phyloP scores from a whole-genome alignment of 2,113 vertebrate species.

The Dissostichus mawsoni region DNA sequence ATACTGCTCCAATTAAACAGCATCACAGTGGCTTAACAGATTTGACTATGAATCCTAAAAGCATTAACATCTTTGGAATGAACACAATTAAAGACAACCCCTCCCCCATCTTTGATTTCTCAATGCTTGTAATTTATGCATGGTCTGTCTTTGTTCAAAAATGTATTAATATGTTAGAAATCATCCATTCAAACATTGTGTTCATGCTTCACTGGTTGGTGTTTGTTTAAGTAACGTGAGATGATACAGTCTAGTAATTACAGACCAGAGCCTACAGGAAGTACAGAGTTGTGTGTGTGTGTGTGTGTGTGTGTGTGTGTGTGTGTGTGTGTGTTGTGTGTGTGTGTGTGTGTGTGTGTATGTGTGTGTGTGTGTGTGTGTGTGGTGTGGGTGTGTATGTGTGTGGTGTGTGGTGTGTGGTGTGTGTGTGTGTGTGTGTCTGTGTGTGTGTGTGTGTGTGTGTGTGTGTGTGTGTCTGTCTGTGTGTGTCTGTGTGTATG shows the following conservation, averaged over 20 bases:
- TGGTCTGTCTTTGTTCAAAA: not conserved
- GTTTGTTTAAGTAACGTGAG: conserved; percentile 16
- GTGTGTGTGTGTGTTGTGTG: conserved; percentile 3
- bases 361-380: not conserved
- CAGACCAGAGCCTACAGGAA: conserved; percentile 37
- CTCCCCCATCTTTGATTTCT: conserved; percentile 25
- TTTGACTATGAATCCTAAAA: conserved; percentile 9
- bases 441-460: conserved; percentile 1
- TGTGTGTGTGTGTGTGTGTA: conserved; percentile 1
- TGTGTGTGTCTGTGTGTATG: conserved; percentile 4
- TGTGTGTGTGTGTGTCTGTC: not conserved
- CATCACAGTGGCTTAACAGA: conserved; percentile 4
- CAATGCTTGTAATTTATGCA: conserved; percentile 29
- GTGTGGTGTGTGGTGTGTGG: not conserved
- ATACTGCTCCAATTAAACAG: conserved; percentile 11
- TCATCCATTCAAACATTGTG: conserved; percentile 16
- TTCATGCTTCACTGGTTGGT: conserved; percentile 26
- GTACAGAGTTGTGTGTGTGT: conserved; percentile 23
- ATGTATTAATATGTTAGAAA: conserved; percentile 6
- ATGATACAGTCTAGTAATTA: conserved; percentile 10
- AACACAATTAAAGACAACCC: conserved; percentile 3
- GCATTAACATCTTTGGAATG: conserved; percentile 16
- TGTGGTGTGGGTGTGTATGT: conserved; percentile 1
- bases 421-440: conserved; percentile 3
- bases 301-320: not conserved